A percentile compares a stretch with the other conserved stretches of the same genome.
These are phyloP conservation scores for Haliclona indistincta DNA, from an alignment of 37 sponge, comb jelly and placozoan species.

Conservation along the genomic window DNA sequence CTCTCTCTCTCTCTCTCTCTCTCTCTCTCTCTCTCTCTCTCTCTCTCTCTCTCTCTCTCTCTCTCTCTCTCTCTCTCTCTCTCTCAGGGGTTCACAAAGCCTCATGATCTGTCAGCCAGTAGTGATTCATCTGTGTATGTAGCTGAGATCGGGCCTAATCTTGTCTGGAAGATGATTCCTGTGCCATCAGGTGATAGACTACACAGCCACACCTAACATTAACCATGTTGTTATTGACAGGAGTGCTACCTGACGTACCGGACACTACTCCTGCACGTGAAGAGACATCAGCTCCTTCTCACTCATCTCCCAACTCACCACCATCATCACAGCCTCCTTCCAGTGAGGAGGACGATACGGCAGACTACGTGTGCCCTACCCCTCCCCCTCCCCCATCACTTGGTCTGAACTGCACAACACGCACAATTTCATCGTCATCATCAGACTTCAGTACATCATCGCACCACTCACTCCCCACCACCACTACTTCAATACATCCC, in stretches of 20 bases:
- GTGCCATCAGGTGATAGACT: neutral
- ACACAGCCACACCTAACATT: neutral
- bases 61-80: constrained; percentile 22
- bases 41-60: constrained; percentile 36
- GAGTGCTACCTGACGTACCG: neutral
- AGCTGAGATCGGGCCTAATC: constrained; percentile 60
- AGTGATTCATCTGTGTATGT: constrained; percentile 53
- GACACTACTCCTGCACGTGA: neutral
- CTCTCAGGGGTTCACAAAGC: constrained; percentile 53
- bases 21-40: constrained; percentile 44
- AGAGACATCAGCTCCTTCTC: neutral
- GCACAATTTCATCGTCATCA: too few species aligned
- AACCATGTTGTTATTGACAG: neutral
- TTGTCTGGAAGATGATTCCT: constrained; percentile 78
- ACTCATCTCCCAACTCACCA: neutral
- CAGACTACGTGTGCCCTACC: neutral
- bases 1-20: constrained; percentile 48
- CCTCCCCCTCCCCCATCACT: neutral
- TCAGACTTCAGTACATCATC: too few species aligned
- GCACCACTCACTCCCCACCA: too few species aligned
- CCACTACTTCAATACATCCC: too few species aligned
- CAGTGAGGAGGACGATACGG: neutral
- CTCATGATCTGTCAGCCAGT: constrained; percentile 65
- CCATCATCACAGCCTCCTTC: neutral
- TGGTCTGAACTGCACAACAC: neutral